A percentile compares a stretch with the other conserved stretches of the same genome.
These are phyloP conservation scores for Coecobrya sp. DNA, from an alignment of 2,888 invertebrate genomes.

Conservation along the genomic window DNA sequence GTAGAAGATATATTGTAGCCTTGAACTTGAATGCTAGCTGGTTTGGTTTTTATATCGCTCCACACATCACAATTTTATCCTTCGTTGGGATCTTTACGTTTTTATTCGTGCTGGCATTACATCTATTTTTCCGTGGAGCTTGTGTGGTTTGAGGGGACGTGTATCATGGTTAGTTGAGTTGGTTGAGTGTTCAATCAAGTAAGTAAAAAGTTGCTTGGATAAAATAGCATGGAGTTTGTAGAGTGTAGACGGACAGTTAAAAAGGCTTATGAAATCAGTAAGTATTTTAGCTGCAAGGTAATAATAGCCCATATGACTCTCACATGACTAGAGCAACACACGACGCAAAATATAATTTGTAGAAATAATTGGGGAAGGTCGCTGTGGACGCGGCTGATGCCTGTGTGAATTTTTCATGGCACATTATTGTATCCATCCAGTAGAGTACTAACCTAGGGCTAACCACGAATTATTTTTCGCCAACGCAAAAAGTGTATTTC, in stretches of 20 bases:
- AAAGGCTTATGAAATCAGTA: no score
- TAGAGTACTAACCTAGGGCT: not conserved
- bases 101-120: not conserved
- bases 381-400: not conserved
- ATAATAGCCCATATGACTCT: no score
- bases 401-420: no score
- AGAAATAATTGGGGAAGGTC: constrained; percentile 1
- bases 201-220: not conserved
- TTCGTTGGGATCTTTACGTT: not conserved
- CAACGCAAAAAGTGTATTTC: not conserved
- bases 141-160: no score
- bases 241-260: not conserved
- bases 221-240: not conserved
- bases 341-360: no score
- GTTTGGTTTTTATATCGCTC: not conserved
- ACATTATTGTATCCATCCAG: not conserved
- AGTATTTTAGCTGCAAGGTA: no score
- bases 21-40: constrained; percentile 46
- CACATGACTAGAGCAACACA: no score
- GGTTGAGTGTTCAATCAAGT: not conserved
- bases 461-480: not conserved
- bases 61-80: not conserved
- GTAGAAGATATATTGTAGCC: not conserved
- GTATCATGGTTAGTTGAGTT: no score
- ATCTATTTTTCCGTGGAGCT: no score